Conservation (phyloP, 23 tunicate species). For the Halocynthia aurantium region DNA sequence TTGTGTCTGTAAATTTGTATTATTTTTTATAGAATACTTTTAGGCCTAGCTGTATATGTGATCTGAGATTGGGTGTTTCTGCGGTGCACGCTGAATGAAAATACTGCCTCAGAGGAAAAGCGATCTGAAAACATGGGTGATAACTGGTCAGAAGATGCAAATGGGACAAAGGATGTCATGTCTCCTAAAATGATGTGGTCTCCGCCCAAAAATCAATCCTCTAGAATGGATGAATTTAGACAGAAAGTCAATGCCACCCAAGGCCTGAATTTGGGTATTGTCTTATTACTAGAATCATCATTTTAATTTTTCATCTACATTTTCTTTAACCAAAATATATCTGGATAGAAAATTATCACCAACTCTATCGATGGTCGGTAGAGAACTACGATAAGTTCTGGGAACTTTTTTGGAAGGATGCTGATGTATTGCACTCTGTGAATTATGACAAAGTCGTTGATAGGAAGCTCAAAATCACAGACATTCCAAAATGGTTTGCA, state of each 20-base stretch:
- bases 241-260: conserved; percentile 17
- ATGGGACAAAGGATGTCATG: too few species aligned
- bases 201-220: conserved; percentile 7
- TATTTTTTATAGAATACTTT: too few species aligned
- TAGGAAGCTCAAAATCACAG: conserved; percentile 21
- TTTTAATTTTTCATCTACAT: neutral
- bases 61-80: too few species aligned
- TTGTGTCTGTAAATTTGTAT: too few species aligned
- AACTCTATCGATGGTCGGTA: conserved; percentile 78
- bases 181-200: conserved; percentile 37
- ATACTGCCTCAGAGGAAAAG: too few species aligned
- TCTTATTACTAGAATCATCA: neutral
- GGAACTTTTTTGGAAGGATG: conserved; percentile 51
- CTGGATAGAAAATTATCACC: conserved; percentile 37
- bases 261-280: conserved; percentile 23
- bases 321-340: neutral
- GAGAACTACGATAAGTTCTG: conserved; percentile 70
- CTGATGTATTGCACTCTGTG: conserved; percentile 30
- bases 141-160: too few species aligned
- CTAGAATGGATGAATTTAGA: conserved; percentile 35
- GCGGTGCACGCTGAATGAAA: too few species aligned
- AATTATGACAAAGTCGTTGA: conserved; percentile 52
- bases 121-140: too few species aligned
- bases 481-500: conserved; percentile 70
- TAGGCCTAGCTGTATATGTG: too few species aligned